A percentile compares a stretch with the other conserved stretches of the same genome.
phyloP scores from a whole-genome alignment of 1,140 invertebrate genomes.

The Macrobrachium rosenbergii region DNA sequence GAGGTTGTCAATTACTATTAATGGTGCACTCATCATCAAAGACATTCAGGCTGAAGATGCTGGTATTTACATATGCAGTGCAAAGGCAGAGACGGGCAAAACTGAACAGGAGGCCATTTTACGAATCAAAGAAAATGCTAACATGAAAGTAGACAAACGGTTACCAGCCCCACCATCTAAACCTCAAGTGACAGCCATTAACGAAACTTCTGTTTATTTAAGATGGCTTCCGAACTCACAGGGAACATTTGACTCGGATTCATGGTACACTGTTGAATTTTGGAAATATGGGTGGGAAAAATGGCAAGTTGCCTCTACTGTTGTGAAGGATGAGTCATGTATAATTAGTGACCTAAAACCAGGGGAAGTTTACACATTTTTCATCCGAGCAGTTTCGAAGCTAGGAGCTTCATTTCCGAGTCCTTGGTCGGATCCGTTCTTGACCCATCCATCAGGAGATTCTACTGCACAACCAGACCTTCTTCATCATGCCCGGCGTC shows the following conservation, averaged over 20 bases:
- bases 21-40: conserved; percentile 29
- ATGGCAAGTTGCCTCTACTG: conserved; percentile 36
- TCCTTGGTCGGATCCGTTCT: conserved; percentile 42
- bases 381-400: conserved; percentile 35
- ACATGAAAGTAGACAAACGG: conserved; percentile 72
- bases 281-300: conserved; percentile 42
- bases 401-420: conserved; percentile 44
- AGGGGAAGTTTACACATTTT: conserved; percentile 34
- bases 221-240: conserved; percentile 79
- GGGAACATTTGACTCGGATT: conserved; percentile 1
- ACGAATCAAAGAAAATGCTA: conserved; percentile 66
- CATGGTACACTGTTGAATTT: conserved; percentile 42
- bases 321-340: conserved; percentile 9
- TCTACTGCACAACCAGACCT: too few relatives aligned
- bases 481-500: too few relatives aligned
- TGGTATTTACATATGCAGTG: conserved; percentile 85
- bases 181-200: conserved; percentile 68
- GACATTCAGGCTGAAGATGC: conserved; percentile 73
- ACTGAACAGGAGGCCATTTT: too few relatives aligned
- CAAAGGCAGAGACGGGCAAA: conserved; percentile 75
- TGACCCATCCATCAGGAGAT: neutral
- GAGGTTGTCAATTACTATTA: conserved; percentile 16
- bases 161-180: conserved; percentile 50
- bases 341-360: conserved; percentile 29
- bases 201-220: conserved; percentile 82